phyloP scores from a whole-genome alignment of 2,113 vertebrate genomes.

The Melanotaenia duboulayi region DNA sequence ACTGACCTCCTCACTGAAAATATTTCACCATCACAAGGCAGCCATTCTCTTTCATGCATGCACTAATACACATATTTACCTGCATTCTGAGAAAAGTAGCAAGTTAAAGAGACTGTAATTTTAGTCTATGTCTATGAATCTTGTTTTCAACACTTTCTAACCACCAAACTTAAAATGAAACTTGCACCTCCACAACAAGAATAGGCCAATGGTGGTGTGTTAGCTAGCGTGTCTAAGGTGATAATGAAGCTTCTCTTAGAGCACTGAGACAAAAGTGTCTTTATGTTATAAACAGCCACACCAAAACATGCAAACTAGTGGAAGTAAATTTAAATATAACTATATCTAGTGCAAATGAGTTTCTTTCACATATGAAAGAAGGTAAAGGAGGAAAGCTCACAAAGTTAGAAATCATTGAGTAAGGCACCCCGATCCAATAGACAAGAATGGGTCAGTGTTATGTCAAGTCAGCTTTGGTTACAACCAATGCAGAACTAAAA shows the following conservation, averaged over 20 bases:
- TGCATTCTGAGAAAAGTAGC: neutral
- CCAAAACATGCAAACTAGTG: neutral
- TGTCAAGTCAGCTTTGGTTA: constrained; percentile 1
- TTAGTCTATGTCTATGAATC: neutral
- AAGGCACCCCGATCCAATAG: neutral
- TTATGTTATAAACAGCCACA: neutral
- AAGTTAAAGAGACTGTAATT: constrained; percentile 10
- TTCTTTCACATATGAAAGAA: neutral
- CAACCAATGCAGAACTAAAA: constrained; percentile 13
- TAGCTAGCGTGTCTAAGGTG: neutral
- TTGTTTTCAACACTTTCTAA: constrained; percentile 1
- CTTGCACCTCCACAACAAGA: constrained; percentile 13
- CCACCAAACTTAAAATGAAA: constrained; percentile 9
- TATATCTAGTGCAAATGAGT: neutral
- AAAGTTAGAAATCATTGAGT: neutral
- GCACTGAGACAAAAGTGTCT: neutral
- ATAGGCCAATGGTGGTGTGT: neutral
- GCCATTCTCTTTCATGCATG: neutral
- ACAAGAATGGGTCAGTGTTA: neutral
- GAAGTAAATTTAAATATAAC: neutral
- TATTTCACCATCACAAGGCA: neutral
- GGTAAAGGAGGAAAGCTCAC: neutral
- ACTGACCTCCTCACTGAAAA: too few species aligned
- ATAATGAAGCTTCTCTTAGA: neutral
- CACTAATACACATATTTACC: neutral